Base-by-base conservation (phyloP, 2,888 invertebrate genomes). In the Habroteleia sp. region DNA sequence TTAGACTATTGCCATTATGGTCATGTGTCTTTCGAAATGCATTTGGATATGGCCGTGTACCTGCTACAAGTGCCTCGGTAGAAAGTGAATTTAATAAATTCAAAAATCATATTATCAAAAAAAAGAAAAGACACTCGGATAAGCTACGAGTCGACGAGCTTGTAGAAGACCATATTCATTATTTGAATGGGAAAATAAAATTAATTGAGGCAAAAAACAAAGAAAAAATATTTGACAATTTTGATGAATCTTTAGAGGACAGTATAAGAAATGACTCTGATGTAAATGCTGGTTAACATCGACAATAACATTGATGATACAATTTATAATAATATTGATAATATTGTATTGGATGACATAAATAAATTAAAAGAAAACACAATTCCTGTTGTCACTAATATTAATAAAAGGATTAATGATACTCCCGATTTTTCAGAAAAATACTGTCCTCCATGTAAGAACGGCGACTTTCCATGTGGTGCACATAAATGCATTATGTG, bases 71-170 rank as follows among this genome's bases (percentile, higher is more conserved):
- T 10, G 27, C 54, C 10, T 23, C 54, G 3, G 14, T 14, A 1
- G 46, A 60, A 17, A 37, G 37, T n/a, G 46, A 60, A 6, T 60
- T 60, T 8, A 35, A 10, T 1, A 46, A 46, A 37, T 4, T 60
- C 3, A 58, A 58, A 33, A 23, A 16, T 16, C 1, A 23, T n/a
- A 13, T 39, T 35, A 6, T 35, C 13, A 1, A 7, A 1, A 8
- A 13, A 41, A 37, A 6, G 2, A 4, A 31, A 31, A 48, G 8
- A 16, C 31, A 31, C 20, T 17, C 31, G 10, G 10, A 48, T 6
- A 11, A 4, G 5, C 2, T 2, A 20, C 20, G 20, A 2, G 20
- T 20, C 20, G 20, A 20, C 5, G 2, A 3, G 5, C 5, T 20
- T 20, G 20, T 20, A 3, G 20, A 20, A 20, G 5, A 20, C 20